A percentile compares a stretch with the other conserved stretches of the same genome.
These are phyloP conservation scores for Callorhinus ursinus DNA, from an alignment of 2,113 vertebrate genomes.

Conservation along the genomic window DNA sequence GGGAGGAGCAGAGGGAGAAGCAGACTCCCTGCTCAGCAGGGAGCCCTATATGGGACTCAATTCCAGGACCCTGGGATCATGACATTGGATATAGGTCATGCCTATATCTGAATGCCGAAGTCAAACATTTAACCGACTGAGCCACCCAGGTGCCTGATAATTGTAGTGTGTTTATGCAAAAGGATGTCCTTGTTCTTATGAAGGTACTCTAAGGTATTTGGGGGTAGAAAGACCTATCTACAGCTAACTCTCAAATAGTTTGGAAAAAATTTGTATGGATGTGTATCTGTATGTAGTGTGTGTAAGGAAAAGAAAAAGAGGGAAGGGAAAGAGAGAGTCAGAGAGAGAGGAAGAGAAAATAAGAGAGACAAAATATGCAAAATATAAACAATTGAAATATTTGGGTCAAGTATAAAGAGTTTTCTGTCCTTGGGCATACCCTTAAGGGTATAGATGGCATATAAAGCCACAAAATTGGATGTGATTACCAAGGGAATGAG, in stretches of 20 bases:
- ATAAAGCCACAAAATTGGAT: not conserved
- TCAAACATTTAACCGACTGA: no score
- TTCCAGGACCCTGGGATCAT: no score
- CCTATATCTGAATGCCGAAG: no score
- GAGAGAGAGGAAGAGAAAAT: not conserved
- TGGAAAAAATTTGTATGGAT: not conserved
- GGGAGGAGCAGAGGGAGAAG: no score
- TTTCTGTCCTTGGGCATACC: not conserved
- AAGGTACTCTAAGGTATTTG: not conserved
- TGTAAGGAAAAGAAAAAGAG: not conserved
- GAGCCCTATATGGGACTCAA: no score
- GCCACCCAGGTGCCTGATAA: not conserved
- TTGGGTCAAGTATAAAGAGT: not conserved
- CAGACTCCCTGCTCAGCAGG: no score
- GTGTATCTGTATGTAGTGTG: not conserved
- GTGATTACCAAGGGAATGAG: not conserved
- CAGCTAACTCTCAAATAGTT: not conserved
- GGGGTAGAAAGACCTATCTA: not conserved
- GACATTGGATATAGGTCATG: no score
- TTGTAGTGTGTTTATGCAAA: not conserved
- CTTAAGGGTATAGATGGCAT: not conserved
- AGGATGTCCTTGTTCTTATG: not conserved
- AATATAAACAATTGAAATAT: not conserved
- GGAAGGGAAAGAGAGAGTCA: not conserved
- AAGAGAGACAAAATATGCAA: not conserved